phyloP scores from a whole-genome alignment of 2,797 vertebrate genomes.

The Dipus sagitta region DNA sequence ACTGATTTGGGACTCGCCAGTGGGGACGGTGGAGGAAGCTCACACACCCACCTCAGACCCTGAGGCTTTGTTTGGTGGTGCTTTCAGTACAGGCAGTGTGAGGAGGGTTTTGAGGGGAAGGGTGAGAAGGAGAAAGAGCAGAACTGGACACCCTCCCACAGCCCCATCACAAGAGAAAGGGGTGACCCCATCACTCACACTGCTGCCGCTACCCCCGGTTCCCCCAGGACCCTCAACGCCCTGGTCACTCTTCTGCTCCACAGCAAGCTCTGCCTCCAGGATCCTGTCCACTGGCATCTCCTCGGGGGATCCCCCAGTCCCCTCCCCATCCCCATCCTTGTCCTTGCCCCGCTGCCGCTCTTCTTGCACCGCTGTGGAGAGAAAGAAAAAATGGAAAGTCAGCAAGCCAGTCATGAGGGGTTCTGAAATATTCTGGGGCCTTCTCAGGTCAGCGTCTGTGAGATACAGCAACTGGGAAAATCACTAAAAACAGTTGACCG shows the following conservation, averaged over 20 bases:
- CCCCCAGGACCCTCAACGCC: conserved; percentile 92
- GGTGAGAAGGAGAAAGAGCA: background rate
- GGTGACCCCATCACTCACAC: conserved; percentile 77
- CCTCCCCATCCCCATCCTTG: conserved; percentile 90
- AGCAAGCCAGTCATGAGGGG: background rate
- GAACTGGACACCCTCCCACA: background rate
- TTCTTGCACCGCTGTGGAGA: conserved; percentile 93
- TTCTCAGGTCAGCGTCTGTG: background rate
- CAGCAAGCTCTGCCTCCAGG: conserved; percentile 95
- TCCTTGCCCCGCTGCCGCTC: conserved; percentile 94
- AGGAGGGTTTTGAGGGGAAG: background rate
- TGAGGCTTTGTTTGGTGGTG: conserved; percentile 6
- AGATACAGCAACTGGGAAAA: background rate
- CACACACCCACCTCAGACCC: conserved; percentile 26
- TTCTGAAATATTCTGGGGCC: background rate
- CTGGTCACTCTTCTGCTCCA: conserved; percentile 96
- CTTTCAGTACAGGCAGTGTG: background rate
- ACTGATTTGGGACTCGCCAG: background rate
- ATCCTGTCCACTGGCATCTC: conserved; percentile 98
- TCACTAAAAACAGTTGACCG: background rate
- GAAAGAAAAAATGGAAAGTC: conserved; percentile 17
- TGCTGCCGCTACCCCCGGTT: conserved; percentile 93
- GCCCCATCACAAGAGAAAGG: background rate
- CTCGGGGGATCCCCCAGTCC: conserved; percentile 93
- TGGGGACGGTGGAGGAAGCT: background rate